Base-by-base conservation (phyloP, 2,797 vertebrate genomes). In the Alcedo quadribrachys region DNA sequence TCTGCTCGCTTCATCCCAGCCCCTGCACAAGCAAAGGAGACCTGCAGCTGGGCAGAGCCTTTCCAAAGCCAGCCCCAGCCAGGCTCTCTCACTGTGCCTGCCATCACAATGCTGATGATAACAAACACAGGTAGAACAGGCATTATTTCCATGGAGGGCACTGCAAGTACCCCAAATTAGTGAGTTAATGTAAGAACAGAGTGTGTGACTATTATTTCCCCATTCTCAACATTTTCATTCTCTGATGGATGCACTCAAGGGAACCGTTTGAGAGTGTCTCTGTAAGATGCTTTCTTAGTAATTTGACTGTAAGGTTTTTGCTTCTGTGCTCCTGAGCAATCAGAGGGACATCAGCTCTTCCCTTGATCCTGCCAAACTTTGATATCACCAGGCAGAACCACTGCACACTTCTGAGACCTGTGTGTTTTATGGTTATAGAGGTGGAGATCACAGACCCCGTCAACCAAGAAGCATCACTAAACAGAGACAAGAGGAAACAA, bases 221-320 rank as follows among this genome's bases (percentile, higher is more conserved):
- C n/a, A 3, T 58, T 55, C 76, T 87, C 82, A 65, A 87, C 85
- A 83, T 80, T 54, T 81, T 83, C 54, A 13, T 43, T 40, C 82
- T 81, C 55, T 74, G 79, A 92, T 65, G 62, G 79, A 68, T 92
- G 79, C 57, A 85, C 91, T 82, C 93, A 76, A 43, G 87, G 91
- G 91, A 91, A 66, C 77, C 4, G 3, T 57, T 62, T 79, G 76
- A 55, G 84, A 73, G 50, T 48, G 46, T 67, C 80, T 93, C 87
- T 46, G 20, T 62, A 58, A 85, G 90, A 81, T 35, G 9, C 50
- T 81, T 81, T 25, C 57, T 24, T 13, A 30, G 76, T 32, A 87
- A 94, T 91, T 85, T 84, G 48, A 20, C 85, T 75, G 66, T 7
- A 6, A 80, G 69, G 30, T 35, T 63, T 88, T 69, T 77, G 74